Evolutionary conservation across 2,888 invertebrate genomes (phyloP).

Genomic region (Cyclophora punctaria): DNA sequence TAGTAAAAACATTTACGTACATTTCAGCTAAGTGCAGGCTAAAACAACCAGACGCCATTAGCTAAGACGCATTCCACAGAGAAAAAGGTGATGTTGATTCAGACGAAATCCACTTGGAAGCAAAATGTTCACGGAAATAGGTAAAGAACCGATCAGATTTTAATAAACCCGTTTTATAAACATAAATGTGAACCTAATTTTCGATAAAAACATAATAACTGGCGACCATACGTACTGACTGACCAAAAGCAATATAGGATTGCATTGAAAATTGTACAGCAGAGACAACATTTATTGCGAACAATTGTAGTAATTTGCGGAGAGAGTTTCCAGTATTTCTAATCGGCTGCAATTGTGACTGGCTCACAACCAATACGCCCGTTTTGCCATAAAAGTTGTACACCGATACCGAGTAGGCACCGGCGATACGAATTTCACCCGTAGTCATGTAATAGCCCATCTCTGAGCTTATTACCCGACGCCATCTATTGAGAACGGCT

Average conservation of each 20-base stretch:
- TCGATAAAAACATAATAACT: no score
- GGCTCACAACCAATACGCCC: constrained; percentile 40
- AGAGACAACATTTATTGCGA: constrained; percentile 17
- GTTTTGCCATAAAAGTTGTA: constrained; percentile 52
- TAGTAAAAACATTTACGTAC: background rate
- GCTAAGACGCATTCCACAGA: constrained; percentile 35
- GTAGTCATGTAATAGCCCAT: constrained; percentile 64
- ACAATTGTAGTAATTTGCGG: constrained; percentile 59
- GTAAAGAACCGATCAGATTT: no score
- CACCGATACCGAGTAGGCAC: constrained; percentile 47
- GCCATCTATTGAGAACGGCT: constrained; percentile 73
- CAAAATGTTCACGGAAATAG: constrained; percentile 4
- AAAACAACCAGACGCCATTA: constrained; percentile 59
- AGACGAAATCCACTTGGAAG: constrained; percentile 32
- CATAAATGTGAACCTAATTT: no score
- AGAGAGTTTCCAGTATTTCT: constrained; percentile 38
- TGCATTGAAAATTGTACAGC: constrained; percentile 8
- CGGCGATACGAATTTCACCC: constrained; percentile 60
- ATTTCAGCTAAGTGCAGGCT: constrained; percentile 21
- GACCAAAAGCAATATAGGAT: constrained; percentile 3
- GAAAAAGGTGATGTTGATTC: constrained; percentile 51
- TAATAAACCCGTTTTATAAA: no score
- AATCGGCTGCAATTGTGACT: constrained; percentile 58
- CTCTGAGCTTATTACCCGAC: constrained; percentile 69
- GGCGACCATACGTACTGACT: background rate